phyloP scores from a whole-genome alignment of 2,888 invertebrate species.

The Ichneumon xanthorius region DNA sequence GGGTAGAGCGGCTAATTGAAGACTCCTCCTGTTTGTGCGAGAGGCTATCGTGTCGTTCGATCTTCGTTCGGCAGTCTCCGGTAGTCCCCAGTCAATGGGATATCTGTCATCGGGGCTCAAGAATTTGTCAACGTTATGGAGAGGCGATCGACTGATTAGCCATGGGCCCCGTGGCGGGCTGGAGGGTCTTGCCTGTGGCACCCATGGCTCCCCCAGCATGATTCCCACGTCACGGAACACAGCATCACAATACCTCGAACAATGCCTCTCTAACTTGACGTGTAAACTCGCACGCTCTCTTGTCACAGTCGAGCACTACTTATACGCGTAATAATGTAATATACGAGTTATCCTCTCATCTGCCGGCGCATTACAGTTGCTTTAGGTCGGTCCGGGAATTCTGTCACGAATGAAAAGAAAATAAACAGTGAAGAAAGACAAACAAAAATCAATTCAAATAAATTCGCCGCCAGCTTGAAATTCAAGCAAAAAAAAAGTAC shows the following conservation, averaged over 20 bases:
- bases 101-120: constrained; percentile 80
- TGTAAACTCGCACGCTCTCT: constrained; percentile 56
- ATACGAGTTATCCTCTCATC: constrained; percentile 51
- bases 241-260: constrained; percentile 69
- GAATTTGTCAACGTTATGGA: constrained; percentile 81
- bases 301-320: constrained; percentile 56
- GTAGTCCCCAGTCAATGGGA: constrained; percentile 74
- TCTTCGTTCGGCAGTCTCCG: constrained; percentile 49
- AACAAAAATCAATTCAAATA: constrained; percentile 1
- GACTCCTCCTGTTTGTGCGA: constrained; percentile 49
- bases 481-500: constrained; percentile 12
- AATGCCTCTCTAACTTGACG: constrained; percentile 60
- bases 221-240: constrained; percentile 81
- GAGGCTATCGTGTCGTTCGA: constrained; percentile 55
- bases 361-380: neutral
- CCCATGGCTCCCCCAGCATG: constrained; percentile 69
- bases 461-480: neutral
- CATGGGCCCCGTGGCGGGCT: constrained; percentile 73
- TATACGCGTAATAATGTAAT: constrained; percentile 60
- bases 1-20: constrained; percentile 61
- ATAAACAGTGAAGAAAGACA: constrained; percentile 10
- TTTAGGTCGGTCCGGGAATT: neutral
- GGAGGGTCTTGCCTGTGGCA: constrained; percentile 47
- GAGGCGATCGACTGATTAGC: constrained; percentile 81
- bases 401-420: neutral